Evolutionary conservation across 2,888 invertebrate species (phyloP), one percentile per base, ranked within the genome.

Genomic region (Entomobrya multifasciata): DNA sequence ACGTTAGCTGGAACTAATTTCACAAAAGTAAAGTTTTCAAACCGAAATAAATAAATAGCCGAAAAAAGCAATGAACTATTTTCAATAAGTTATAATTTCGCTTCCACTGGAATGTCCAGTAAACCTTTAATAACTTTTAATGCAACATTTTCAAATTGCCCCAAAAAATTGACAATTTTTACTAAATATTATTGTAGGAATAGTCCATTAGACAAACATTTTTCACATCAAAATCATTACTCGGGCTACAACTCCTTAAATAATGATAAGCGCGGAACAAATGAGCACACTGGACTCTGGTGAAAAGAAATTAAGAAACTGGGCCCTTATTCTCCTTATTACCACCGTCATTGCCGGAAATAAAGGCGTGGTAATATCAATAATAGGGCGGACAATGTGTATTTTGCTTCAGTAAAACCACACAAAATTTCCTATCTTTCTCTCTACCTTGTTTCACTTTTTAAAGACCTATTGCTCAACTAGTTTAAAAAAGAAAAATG

Each of bases 281-380:
- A 2, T 60, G 60, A 25, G 60, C 77, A 27, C 62, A 70, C 72
- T 72, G 81, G 81, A 27, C 62, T 55, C 72, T 72, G 81, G 81
- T 82, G 81, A 82, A 82, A 82, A 82, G 57, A 79, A 79, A 80
- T 80, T 80, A 80, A 80, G 70, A 80, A 36, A 17, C 36, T 62
- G 20, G 55, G 67, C 27, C 30, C 13, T 67, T 44, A 17, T 30
- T 70, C 60, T 41, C 67, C 5, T 2, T 22, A 15, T 2, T 25
- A 25, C 70, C 47, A 70, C 70, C 47, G 47, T 30, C 36, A 20
- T 36, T 70, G 41, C 81, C 72, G 81, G 81, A 82, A 72, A 82
- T 72, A 57, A 60, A 82, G 81, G 81, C 81, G 81, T 72, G 72
- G 72, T 74, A 72, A 80, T 80, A 15, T 60, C 81, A 82, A 82